These are phyloP conservation scores for Macroglossus sobrinus DNA, from an alignment of 2,113 vertebrate species.

Conservation along the genomic window DNA sequence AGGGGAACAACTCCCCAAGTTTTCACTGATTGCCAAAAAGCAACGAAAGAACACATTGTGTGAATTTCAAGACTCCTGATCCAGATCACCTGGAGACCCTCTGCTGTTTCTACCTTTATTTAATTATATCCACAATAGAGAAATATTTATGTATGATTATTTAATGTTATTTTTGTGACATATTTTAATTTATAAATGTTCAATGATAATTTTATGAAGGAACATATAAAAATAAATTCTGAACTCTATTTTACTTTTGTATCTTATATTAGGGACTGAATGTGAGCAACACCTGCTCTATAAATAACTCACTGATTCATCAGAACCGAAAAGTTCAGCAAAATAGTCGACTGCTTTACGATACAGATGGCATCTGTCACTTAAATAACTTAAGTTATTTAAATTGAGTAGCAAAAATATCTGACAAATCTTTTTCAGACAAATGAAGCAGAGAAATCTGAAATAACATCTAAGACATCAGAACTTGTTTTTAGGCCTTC, in stretches of 20 bases:
- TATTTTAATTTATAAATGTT: not conserved
- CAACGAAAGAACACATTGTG: not conserved
- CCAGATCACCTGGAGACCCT: accelerated
- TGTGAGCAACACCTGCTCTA: constrained; percentile 38
- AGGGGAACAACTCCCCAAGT: not conserved
- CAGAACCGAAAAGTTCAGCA: constrained; percentile 55
- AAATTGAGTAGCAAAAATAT: constrained; percentile 61
- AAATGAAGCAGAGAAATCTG: constrained; percentile 63
- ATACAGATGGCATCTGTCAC: constrained; percentile 71
- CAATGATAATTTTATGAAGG: not conserved
- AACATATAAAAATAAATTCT: not conserved
- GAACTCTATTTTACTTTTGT: not conserved
- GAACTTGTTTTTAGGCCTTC: constrained; percentile 66
- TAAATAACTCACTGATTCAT: constrained; percentile 66
- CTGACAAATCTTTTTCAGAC: constrained; percentile 71
- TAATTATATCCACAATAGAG: not conserved
- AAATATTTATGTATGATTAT: not conserved
- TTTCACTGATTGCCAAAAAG: not conserved
- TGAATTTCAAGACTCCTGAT: not conserved
- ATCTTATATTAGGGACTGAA: constrained; percentile 31
- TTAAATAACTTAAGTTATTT: constrained; percentile 65
- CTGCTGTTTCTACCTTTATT: not conserved
- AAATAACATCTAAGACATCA: constrained; percentile 61
- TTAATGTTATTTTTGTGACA: not conserved
- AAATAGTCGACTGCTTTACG: constrained; percentile 51